A percentile compares a stretch with the other conserved stretches of the same genome.
These are phyloP conservation scores for Conomelus anceps DNA, from an alignment of 2,888 invertebrate genomes.

Conservation along the genomic window DNA sequence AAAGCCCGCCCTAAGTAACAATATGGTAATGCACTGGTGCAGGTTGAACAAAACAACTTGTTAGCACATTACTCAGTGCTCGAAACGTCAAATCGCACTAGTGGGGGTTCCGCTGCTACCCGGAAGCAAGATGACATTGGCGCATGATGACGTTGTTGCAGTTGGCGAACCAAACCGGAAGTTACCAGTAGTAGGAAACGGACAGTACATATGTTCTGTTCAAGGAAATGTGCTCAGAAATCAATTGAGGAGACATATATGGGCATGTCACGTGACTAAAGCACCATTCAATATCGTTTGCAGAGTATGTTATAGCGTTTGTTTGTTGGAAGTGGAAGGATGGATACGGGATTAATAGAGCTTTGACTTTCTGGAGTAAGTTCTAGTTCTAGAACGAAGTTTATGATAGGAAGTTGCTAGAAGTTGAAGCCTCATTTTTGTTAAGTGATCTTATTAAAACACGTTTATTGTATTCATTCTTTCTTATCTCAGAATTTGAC, in stretches of 20 bases:
- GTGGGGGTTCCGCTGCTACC: not conserved
- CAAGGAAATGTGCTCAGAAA: not conserved
- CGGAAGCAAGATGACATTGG: not conserved
- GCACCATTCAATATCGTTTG: not conserved
- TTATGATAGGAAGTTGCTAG: not conserved
- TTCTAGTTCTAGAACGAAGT: not conserved
- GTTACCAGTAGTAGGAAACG: not conserved
- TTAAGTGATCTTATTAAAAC: not conserved
- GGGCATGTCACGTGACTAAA: not conserved
- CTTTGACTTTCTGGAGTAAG: not conserved
- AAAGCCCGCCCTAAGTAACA: too few relatives aligned
- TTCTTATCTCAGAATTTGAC: too few relatives aligned
- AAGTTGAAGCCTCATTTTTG: not conserved
- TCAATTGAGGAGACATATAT: not conserved
- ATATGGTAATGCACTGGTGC: too few relatives aligned
- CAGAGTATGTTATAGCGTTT: not conserved
- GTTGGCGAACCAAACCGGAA: not conserved
- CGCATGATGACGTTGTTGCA: not conserved
- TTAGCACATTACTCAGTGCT: not conserved
- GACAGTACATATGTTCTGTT: not conserved
- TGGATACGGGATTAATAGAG: not conserved
- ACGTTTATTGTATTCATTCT: too few relatives aligned
- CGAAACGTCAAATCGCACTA: not conserved
- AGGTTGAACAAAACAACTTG: not conserved
- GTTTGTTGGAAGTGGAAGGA: not conserved